Base-by-base conservation (phyloP, 1,140 invertebrate genomes). In the Leguminivora glycinivorella region DNA sequence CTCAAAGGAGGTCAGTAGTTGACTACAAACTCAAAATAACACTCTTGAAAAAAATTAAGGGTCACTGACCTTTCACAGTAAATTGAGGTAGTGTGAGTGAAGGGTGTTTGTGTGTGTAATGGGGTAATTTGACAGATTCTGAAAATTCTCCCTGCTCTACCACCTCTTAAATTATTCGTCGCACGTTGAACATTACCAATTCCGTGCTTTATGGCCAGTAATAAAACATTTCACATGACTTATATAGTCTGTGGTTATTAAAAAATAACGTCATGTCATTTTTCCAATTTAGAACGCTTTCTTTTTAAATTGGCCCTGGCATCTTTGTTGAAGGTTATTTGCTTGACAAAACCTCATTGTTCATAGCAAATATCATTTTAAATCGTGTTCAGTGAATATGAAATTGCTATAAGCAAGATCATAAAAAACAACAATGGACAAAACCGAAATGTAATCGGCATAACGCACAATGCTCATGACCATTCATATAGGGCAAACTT, bases 151-250 rank as follows among this genome's bases (percentile, higher is more conserved):
- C n/a, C n/a, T n/a, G n/a, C n/a, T n/a, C n/a, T n/a, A n/a, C n/a
- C n/a, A n/a, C n/a, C n/a, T n/a, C n/a, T 56, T 56, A 63, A 60
- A 63, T 7, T 63, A 63, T 63, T 63, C 58, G 26, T 31, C 58
- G 17, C 26, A 29, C 26, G n/a, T 17, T 25, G 31, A 19, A 14
- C 14, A 17, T 63, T 26, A 5, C 58, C 25, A 63, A 63, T 17
- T 63, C 4, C 14, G 58, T 63, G 26, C 24, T 0, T 63, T 63
- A 63, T 63, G 26, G n/a, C 58, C n/a, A 63, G 25, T 63, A 34
- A 63, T 63, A 34, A 63, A 58, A 26, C 2, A 58, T 58, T 58
- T 58, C 25, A 26, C 25, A 22, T n/a, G 56, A 58, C 56, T 26
- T 26, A 58, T 58, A n/a, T 34, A 31, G 26, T 63, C n/a, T 31